These are phyloP conservation scores for Euphydryas editha DNA, from an alignment of 2,888 invertebrate genomes.

Conservation along the genomic window DNA sequence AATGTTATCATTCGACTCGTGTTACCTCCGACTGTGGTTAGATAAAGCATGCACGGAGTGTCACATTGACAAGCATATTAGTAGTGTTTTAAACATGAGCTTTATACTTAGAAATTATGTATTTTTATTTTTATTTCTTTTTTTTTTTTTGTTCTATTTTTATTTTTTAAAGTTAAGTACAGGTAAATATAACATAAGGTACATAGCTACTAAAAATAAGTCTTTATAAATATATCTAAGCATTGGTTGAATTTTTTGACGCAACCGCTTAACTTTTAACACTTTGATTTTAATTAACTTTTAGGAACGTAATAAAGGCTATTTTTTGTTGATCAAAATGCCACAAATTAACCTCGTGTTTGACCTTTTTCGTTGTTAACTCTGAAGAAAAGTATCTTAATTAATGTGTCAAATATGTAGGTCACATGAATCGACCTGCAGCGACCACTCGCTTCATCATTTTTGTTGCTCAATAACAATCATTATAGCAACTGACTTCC, in stretches of 20 bases:
- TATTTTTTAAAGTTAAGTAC: too few species aligned
- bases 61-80: slow-evolving; percentile 28
- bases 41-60: slow-evolving; percentile 55
- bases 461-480: slow-evolving; percentile 8
- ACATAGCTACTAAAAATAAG: too few species aligned
- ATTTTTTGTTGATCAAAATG: slow-evolving; percentile 20
- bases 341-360: slow-evolving; percentile 39
- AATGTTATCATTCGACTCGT: slow-evolving; percentile 56
- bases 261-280: too few species aligned
- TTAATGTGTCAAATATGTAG: slow-evolving; percentile 35
- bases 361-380: slow-evolving; percentile 32
- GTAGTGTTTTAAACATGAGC: not conserved
- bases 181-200: too few species aligned
- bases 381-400: slow-evolving; percentile 32
- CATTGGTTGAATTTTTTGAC: too few species aligned
- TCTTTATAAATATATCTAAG: too few species aligned
- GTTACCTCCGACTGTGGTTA: slow-evolving; percentile 55
- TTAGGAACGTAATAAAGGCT: not conserved
- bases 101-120: not conserved
- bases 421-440: slow-evolving; percentile 24
- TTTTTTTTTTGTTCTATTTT: not conserved
- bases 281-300: not conserved
- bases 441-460: slow-evolving; percentile 6
- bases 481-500: slow-evolving; percentile 5
- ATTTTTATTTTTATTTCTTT: not conserved